Conservation (phyloP, 2,113 vertebrate genomes). For the Hippocampus comes region DNA sequence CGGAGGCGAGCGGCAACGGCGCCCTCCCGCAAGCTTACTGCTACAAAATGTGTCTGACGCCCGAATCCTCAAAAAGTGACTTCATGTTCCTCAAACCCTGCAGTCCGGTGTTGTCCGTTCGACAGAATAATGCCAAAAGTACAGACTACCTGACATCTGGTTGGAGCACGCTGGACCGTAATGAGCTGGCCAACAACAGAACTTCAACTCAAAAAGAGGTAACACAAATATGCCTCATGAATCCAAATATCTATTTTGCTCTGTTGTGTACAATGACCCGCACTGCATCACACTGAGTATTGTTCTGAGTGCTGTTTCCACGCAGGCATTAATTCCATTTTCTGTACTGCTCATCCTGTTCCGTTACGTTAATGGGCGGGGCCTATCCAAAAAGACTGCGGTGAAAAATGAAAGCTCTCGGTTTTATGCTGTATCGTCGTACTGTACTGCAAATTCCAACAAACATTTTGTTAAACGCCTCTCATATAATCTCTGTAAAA, state of each 20-base stretch:
- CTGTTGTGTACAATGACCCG: no score
- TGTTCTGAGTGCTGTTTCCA: not conserved
- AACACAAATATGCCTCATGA: not conserved
- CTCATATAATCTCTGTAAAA: no score
- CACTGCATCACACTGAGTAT: not conserved
- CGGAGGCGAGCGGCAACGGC: conserved; percentile 53
- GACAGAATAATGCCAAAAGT: conserved; percentile 75
- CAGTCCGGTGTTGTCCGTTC: conserved; percentile 61
- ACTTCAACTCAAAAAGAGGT: conserved; percentile 73
- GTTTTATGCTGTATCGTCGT: no score
- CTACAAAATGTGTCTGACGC: conserved; percentile 84
- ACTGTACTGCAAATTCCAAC: no score
- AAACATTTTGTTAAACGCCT: no score
- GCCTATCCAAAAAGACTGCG: no score
- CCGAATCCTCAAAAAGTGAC: conserved; percentile 82
- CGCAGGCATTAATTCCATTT: not conserved
- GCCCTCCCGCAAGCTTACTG: conserved; percentile 76
- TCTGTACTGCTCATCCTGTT: no score
- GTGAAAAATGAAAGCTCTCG: no score
- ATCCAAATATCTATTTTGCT: not conserved
- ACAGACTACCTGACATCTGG: conserved; percentile 64
- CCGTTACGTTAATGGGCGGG: no score
- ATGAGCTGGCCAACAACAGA: conserved; percentile 49
- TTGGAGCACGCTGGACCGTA: conserved; percentile 63
- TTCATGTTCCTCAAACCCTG: conserved; percentile 88